These are phyloP conservation scores for Gandaritis pyraliata DNA, from an alignment of 2,888 invertebrate genomes.

Conservation along the genomic window DNA sequence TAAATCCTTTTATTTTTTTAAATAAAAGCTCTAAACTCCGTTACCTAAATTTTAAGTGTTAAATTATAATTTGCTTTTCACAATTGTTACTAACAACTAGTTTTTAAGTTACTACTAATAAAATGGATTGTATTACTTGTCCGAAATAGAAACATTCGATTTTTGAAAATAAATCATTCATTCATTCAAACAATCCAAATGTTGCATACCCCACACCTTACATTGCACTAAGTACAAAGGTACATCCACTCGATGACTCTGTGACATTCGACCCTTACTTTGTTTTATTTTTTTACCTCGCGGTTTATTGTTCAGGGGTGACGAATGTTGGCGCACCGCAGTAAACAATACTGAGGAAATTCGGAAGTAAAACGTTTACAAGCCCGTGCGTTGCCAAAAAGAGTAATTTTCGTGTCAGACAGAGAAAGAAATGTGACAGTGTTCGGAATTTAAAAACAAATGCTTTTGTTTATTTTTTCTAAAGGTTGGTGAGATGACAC, in stretches of 20 bases:
- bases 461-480: constrained; percentile 12
- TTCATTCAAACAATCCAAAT: constrained; percentile 21
- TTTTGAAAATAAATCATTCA: no score
- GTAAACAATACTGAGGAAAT: constrained; percentile 47
- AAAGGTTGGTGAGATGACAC: no score
- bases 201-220: constrained; percentile 41
- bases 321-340: constrained; percentile 45
- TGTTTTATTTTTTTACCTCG: constrained; percentile 64
- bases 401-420: constrained; percentile 23
- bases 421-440: constrained; percentile 17
- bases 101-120: no score
- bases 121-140: no score
- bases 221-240: constrained; percentile 58
- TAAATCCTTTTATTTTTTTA: no score
- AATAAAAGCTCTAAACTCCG: no score
- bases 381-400: constrained; percentile 15
- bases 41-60: no score
- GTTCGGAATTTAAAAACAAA: constrained; percentile 15
- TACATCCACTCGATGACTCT: constrained; percentile 52
- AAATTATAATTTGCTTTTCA: no score
- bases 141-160: no score
- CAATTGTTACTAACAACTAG: no score
- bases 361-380: constrained; percentile 29
- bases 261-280: constrained; percentile 63
- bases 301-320: constrained; percentile 61